Conservation (phyloP, 1,140 invertebrate genomes). For the Leguminivora glycinivorella region DNA sequence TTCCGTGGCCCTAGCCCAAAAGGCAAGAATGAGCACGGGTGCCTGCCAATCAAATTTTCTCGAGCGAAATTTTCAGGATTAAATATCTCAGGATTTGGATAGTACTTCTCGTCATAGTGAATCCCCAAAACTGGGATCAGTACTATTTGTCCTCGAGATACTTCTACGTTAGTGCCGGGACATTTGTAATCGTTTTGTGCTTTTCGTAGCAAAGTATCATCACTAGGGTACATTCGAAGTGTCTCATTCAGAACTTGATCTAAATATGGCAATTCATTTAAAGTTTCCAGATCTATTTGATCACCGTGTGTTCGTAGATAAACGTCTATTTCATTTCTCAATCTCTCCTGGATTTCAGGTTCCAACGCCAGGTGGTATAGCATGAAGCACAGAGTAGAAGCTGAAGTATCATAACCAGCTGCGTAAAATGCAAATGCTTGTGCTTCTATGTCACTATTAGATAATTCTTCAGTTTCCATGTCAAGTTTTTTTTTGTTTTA, state of each 20-base stretch:
- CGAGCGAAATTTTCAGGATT: conserved; percentile 78
- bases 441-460: conserved; percentile 51
- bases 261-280: conserved; percentile 74
- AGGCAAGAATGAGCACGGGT: conserved; percentile 76
- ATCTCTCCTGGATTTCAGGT: conserved; percentile 62
- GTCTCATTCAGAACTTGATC: conserved; percentile 69
- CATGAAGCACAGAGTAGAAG: conserved; percentile 43
- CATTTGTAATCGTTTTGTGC: conserved; percentile 78
- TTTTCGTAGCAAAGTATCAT: conserved; percentile 75
- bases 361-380: conserved; percentile 64
- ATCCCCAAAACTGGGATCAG: conserved; percentile 39
- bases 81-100: conserved; percentile 76
- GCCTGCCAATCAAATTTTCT: conserved; percentile 62
- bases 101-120: conserved; percentile 45
- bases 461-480: conserved; percentile 37
- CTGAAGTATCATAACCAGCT: conserved; percentile 57
- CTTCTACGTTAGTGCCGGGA: conserved; percentile 66
- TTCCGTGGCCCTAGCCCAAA: conserved; percentile 81
- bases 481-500: conserved; percentile 39
- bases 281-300: conserved; percentile 57
- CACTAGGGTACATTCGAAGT: conserved; percentile 80
- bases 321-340: conserved; percentile 55
- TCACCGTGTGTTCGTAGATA: conserved; percentile 63
- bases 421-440: conserved; percentile 64
- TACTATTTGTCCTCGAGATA: conserved; percentile 65